Evolutionary conservation across 2,113 vertebrate genomes (phyloP), one percentile per base, ranked within the genome.

Genomic region (Leptocoma aspasia): DNA sequence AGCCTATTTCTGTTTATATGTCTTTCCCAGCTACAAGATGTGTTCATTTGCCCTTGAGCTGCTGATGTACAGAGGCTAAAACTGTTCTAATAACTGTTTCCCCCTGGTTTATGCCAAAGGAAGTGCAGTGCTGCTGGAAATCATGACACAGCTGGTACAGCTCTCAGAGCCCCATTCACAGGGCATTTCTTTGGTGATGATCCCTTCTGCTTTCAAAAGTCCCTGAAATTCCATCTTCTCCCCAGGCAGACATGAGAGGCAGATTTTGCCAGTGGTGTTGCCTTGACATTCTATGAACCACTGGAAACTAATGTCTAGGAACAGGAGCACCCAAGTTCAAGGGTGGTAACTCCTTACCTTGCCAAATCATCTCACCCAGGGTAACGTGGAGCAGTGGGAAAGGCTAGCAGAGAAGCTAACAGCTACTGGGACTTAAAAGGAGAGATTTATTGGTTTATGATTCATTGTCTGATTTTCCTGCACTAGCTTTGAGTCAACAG

Each of bases 111-210:
- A 60, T 47, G 13, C 1, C 3, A 49, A 47, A 66, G 44, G 24
- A n/a, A 28, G 3, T 80, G 72, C n/a, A 71, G 21, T 7, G 54
- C 19, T 61, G 53, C 30, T 89, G 70, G 63, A 65, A 82, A 33
- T 37, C 0, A 0, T 52, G 65, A 41, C 22, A 41, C 2, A 53
- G 49, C 7, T 1, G 1, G 15, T 50, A 24, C 2, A 1, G 15
- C 26, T 79, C 5, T 59, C 39, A 41, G 79, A 59, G 60, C 6
- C 42, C 2, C 1, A 6, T 37, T 77, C 63, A 23, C 0, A 2
- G 10, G 37, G 6, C 16, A 52, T 82, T 89, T 44, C 26, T 49
- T 84, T 45, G 22, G 28, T 78, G 26, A 54, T 39, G 35, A 44
- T 9, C 35, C 16, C 39, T 89, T 23, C 42, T 73, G 31, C 42